Evolutionary conservation across 2,888 invertebrate genomes (phyloP).

Genomic region (Neria commutata): DNA sequence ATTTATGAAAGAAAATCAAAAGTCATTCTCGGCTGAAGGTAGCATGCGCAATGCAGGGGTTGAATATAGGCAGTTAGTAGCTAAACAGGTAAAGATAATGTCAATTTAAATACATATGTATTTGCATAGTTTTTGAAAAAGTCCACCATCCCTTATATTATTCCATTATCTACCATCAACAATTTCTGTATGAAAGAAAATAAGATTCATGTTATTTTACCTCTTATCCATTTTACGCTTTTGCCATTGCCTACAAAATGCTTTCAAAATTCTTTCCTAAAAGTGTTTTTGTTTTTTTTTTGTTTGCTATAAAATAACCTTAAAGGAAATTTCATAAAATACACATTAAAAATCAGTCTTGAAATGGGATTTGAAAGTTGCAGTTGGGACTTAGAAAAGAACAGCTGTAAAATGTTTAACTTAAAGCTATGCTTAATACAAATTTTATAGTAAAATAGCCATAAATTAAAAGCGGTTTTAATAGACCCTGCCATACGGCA

Average conservation of each 20-base stretch:
- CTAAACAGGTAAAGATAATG: too few relatives aligned
- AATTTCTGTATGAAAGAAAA: too few relatives aligned
- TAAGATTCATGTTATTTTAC: too few relatives aligned
- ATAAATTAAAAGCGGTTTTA: constrained; percentile 29
- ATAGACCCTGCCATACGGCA: constrained; percentile 61
- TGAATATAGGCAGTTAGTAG: too few relatives aligned
- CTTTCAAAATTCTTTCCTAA: constrained; percentile 36
- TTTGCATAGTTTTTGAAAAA: too few relatives aligned
- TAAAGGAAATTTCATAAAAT: constrained; percentile 11
- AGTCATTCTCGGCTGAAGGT: too few relatives aligned
- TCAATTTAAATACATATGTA: too few relatives aligned
- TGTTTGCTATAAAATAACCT: not conserved
- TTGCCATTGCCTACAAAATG: constrained; percentile 31
- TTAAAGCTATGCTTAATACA: constrained; percentile 11
- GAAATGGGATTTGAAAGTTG: constrained; percentile 20
- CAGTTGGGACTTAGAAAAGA: not conserved
- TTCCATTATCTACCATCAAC: too few relatives aligned
- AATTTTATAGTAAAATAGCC: not conserved
- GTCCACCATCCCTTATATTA: too few relatives aligned
- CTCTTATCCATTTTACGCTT: too few relatives aligned
- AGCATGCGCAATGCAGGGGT: too few relatives aligned
- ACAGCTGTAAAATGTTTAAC: not conserved
- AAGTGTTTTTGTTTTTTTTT: constrained; percentile 2
- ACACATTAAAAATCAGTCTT: constrained; percentile 36
- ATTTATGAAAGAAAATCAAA: constrained; percentile 37